These are phyloP conservation scores for Poeciliopsis infans DNA, from an alignment of 2,797 vertebrate species.

Conservation along the genomic window DNA sequence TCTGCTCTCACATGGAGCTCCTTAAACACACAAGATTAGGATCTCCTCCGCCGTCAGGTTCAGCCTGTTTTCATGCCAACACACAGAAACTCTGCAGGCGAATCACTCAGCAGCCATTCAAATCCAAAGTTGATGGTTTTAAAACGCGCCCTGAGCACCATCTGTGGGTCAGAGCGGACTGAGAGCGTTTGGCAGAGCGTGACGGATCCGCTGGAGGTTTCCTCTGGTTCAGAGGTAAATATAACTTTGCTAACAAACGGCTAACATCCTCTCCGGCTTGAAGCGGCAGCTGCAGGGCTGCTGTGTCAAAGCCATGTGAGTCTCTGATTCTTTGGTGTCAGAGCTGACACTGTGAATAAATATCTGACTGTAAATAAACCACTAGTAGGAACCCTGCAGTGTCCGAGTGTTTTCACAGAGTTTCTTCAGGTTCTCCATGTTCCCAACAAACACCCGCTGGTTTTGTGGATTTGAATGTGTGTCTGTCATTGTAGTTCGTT, in stretches of 20 bases:
- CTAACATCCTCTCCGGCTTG: neutral
- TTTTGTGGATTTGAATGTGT: neutral
- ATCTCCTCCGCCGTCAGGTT: slow-evolving; percentile 42
- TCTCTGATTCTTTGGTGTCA: neutral
- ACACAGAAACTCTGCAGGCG: slow-evolving; percentile 3
- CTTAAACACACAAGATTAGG: slow-evolving; percentile 66
- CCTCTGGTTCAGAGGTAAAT: neutral
- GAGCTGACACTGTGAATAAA: neutral
- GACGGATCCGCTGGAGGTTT: slow-evolving; percentile 6
- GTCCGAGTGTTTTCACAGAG: neutral
- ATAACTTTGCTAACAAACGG: neutral
- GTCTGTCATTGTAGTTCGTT: neutral
- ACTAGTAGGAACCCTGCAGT: neutral
- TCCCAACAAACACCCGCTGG: neutral
- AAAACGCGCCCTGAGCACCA: slow-evolving; percentile 1
- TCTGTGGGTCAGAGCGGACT: neutral
- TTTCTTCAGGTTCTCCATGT: neutral
- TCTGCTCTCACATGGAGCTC: slow-evolving; percentile 58
- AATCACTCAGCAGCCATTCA: neutral
- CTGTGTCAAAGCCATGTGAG: neutral
- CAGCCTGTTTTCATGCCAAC: slow-evolving; percentile 12
- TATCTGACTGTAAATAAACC: neutral
- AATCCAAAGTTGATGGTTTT: neutral
- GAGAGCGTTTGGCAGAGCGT: neutral
- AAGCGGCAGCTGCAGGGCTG: slow-evolving; percentile 3